phyloP scores from a whole-genome alignment of 2,113 vertebrate genomes.

The Corythornis madagascariensis region DNA sequence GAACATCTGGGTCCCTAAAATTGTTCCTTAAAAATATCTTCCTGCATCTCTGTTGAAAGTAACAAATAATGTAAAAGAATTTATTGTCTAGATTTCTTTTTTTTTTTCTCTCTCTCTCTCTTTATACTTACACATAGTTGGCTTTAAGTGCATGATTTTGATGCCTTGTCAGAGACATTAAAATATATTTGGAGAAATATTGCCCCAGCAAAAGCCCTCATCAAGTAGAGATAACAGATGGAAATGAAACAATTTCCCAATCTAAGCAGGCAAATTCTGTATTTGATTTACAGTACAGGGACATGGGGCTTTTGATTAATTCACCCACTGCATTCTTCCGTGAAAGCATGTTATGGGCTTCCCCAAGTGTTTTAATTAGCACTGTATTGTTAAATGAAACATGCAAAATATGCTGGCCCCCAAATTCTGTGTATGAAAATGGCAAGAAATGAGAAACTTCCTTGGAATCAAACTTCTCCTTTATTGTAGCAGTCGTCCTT shows the following conservation, averaged over 20 bases:
- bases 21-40: neutral
- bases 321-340: neutral
- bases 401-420: neutral
- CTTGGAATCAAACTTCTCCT: neutral
- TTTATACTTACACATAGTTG: slow-evolving; percentile 6
- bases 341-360: slow-evolving; percentile 1
- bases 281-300: neutral
- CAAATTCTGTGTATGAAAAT: neutral
- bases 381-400: slow-evolving; percentile 7
- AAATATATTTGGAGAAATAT: slow-evolving; percentile 28
- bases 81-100: neutral
- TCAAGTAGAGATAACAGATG: slow-evolving; percentile 25
- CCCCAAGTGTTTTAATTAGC: slow-evolving; percentile 1
- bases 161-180: slow-evolving; percentile 28
- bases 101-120: neutral
- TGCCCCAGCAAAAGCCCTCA: slow-evolving; percentile 33
- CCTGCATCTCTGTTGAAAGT: neutral
- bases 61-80: neutral
- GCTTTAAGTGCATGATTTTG: slow-evolving; percentile 1
- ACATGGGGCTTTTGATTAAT: slow-evolving; percentile 1
- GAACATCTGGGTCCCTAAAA: neutral
- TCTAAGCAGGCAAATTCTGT: slow-evolving; percentile 26
- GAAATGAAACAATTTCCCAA: slow-evolving; percentile 21
- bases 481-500: neutral
- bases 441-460: neutral